phyloP scores from a whole-genome alignment of 1,140 invertebrate species.

The Brachionus koreanus region DNA sequence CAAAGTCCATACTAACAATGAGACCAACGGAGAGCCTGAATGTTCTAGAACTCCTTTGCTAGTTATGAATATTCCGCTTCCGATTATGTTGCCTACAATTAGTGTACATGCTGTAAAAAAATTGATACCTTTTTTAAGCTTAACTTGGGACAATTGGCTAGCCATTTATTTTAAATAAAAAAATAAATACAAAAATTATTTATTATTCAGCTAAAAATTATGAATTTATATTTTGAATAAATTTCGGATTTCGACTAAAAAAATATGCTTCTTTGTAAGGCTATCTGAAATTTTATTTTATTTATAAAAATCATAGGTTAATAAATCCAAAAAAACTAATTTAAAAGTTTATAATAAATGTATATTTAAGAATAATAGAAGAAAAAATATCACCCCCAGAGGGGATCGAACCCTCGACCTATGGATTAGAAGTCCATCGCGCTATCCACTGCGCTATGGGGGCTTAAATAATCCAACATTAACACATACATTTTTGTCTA shows the following conservation, averaged over 20 bases:
- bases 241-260: background rate
- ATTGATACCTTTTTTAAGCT: slow-evolving; percentile 43
- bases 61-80: slow-evolving; percentile 59
- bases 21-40: background rate
- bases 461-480: no score
- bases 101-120: slow-evolving; percentile 48
- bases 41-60: slow-evolving; percentile 48
- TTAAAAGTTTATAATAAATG: no score
- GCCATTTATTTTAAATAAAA: background rate
- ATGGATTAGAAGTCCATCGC: no score
- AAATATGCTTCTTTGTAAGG: background rate
- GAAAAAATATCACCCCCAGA: background rate
- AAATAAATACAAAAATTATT: background rate
- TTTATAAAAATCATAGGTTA: background rate
- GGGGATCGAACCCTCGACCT: no score
- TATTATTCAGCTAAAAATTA: background rate
- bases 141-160: background rate
- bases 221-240: background rate
- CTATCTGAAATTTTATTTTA: background rate
- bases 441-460: no score
- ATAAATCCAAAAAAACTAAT: background rate
- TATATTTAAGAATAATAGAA: background rate
- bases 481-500: no score
- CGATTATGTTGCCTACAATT: slow-evolving; percentile 59
- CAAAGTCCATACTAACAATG: slow-evolving; percentile 14